Base-by-base conservation (phyloP, 2,113 vertebrate species). In the Chunga burmeisteri region DNA sequence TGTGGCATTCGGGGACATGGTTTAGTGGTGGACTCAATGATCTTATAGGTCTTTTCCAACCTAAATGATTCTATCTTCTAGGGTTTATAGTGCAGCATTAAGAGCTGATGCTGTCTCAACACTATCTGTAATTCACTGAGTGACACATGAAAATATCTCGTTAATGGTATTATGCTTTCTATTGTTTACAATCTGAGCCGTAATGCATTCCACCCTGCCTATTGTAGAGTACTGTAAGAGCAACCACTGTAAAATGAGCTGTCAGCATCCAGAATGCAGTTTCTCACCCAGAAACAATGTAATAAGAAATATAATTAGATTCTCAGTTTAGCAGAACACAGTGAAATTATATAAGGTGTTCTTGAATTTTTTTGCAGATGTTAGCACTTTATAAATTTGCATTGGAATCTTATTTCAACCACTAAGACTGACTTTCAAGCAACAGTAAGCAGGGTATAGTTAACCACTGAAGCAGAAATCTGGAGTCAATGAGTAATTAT, bases 401-500 rank as follows among this genome's bases (percentile, higher is more conserved):
- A 34, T 93, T 74, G 93, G 90, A 87, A 90, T 88, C 80, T 97
- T 97, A 86, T 96, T 97, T 98, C 81, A 79, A 70, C 89, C 58
- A 91, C 66, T 93, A 90, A 72, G 84, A 81, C 96, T 97, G 97
- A 98, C 97, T 98, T 98, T 98, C 97, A 98, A 97, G 97, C 96
- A 97, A 96, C 86, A 96, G 82, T 94, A 96, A 97, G 96, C 96
- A 95, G 83, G 95, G 83, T 97, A 97, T 97, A 95, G 92, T 97
- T 98, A 97, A 96, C 93, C 81, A 97, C 88, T 80, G 94, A 97
- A 98, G 98, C 98, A 98, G 97, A 98, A 98, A 98, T 97, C 92
- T 93, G 96, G 97, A 98, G 98, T 98, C 98, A 97, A 98, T 98
- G 98, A 97, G 98, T 98, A 98, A 98, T 98, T 99, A 98, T 98